These are phyloP conservation scores for Apantesis nais DNA, from an alignment of 2,888 invertebrate species.

Conservation along the genomic window DNA sequence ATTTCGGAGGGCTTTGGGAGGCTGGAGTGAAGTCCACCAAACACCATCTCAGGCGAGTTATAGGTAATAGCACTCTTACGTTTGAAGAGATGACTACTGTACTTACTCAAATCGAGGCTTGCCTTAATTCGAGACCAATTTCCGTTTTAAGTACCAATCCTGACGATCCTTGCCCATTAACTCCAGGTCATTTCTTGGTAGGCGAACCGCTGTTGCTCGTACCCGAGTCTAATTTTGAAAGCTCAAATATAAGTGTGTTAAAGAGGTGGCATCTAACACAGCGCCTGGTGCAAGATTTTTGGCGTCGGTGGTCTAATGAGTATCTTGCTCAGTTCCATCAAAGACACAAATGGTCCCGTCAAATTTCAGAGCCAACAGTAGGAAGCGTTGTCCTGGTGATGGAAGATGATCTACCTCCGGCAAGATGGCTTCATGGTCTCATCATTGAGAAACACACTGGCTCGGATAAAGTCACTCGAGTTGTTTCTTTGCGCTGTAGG, in stretches of 20 bases:
- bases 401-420: not conserved
- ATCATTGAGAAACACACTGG: slow-evolving; percentile 9
- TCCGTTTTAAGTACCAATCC: not conserved
- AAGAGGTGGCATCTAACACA: slow-evolving; percentile 16
- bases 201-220: not conserved
- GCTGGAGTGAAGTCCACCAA: no score
- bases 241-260: no score
- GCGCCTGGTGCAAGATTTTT: slow-evolving; percentile 27
- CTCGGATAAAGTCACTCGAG: not conserved
- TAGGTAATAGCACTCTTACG: not conserved
- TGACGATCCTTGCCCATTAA: not conserved
- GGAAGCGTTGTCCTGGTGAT: no score
- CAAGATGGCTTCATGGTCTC: slow-evolving; percentile 10
- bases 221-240: slow-evolving; percentile 6
- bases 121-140: slow-evolving; percentile 12
- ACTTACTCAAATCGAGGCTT: slow-evolving; percentile 15
- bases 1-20: no score
- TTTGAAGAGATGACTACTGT: no score
- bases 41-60: not conserved
- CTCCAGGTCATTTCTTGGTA: not conserved
- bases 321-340: slow-evolving; percentile 22
- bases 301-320: slow-evolving; percentile 2
- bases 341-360: slow-evolving; percentile 20
- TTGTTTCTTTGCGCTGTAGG: no score
- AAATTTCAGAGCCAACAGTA: slow-evolving; percentile 4